Evolutionary conservation across 2,113 vertebrate genomes (phyloP).

Genomic region (Zootoca vivipara): DNA sequence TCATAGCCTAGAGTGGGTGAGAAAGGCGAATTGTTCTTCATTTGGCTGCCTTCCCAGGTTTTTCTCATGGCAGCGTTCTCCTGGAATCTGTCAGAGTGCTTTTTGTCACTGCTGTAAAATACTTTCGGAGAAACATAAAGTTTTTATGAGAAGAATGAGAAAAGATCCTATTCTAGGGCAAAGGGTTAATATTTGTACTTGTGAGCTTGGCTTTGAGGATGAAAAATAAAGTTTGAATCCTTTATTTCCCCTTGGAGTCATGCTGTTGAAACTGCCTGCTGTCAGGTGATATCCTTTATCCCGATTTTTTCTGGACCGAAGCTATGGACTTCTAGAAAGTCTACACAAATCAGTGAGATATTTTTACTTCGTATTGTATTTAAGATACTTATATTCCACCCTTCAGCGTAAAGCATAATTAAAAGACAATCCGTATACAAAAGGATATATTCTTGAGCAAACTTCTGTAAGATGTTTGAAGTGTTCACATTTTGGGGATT

Average conservation of each 20-base stretch:
- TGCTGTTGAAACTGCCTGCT: slow-evolving; percentile 28
- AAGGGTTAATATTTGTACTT: slow-evolving; percentile 74
- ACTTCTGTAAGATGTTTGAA: background rate
- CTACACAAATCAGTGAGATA: background rate
- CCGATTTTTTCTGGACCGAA: background rate
- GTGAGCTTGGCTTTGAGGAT: slow-evolving; percentile 58
- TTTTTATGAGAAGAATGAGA: slow-evolving; percentile 81
- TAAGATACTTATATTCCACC: background rate
- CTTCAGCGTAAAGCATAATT: background rate
- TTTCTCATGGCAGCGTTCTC: slow-evolving; percentile 65
- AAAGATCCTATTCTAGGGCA: slow-evolving; percentile 68
- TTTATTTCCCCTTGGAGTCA: slow-evolving; percentile 48
- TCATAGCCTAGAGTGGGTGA: slow-evolving; percentile 70
- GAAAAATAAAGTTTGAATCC: slow-evolving; percentile 54
- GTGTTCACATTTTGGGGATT: background rate
- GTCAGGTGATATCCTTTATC: background rate
- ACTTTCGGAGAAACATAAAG: slow-evolving; percentile 81
- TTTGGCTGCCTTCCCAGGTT: slow-evolving; percentile 80
- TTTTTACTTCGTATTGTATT: background rate
- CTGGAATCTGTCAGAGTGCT: slow-evolving; percentile 76
- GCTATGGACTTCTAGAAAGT: background rate
- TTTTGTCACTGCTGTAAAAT: slow-evolving; percentile 81
- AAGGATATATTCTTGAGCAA: background rate
- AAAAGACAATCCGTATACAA: background rate
- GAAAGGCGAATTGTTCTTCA: slow-evolving; percentile 67